Conservation (phyloP, 2,888 invertebrate genomes). For the Rhogogaster chlorosoma region DNA sequence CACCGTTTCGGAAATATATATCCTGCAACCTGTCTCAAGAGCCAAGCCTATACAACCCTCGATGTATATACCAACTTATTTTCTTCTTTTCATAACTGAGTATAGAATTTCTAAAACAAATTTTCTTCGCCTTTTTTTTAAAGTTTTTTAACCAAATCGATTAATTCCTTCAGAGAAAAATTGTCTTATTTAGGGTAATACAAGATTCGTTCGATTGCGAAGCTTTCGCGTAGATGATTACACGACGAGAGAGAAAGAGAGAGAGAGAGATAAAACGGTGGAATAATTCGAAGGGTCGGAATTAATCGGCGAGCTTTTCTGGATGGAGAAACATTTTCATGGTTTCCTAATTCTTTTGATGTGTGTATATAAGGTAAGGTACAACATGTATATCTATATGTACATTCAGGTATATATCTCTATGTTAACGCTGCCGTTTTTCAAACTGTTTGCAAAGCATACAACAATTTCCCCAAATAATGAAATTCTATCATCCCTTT, state of each 20-base stretch:
- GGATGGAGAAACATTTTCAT: background rate
- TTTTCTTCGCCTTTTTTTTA: background rate
- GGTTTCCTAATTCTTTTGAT: slow-evolving; percentile 3
- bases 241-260: background rate
- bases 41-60: background rate
- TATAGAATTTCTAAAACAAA: background rate
- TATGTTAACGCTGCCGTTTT: background rate
- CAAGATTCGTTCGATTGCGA: background rate
- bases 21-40: slow-evolving; percentile 5
- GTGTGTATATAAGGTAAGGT: background rate
- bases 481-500: background rate
- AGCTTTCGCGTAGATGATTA: background rate
- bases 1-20: slow-evolving; percentile 9
- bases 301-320: slow-evolving; percentile 10
- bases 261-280: background rate
- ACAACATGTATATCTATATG: background rate
- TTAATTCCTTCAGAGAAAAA: background rate
- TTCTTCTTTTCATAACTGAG: background rate
- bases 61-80: background rate
- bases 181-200: background rate
- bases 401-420: background rate
- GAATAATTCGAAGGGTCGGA: background rate
- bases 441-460: background rate
- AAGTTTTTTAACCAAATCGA: background rate
- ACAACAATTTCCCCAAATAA: background rate